These are phyloP conservation scores for Cremastinae sp. DNA, from an alignment of 2,888 invertebrate species.

Conservation along the genomic window DNA sequence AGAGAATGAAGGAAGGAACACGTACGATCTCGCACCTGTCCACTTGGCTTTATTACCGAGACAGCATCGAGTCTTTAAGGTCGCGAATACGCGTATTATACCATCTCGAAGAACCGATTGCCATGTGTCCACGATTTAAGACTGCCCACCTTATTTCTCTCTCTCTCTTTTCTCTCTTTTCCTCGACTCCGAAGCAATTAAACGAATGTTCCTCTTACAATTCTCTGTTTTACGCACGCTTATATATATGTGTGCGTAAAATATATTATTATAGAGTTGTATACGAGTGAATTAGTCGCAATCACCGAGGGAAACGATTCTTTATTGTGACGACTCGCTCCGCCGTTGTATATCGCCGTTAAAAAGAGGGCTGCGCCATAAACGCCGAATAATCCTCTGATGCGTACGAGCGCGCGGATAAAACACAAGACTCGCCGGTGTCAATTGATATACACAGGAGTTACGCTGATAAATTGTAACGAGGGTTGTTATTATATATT, in stretches of 20 bases:
- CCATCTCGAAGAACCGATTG: conserved; percentile 40
- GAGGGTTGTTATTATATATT: too few relatives aligned
- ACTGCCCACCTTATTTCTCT: conserved; percentile 22
- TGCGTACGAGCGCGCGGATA: too few relatives aligned
- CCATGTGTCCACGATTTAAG: conserved; percentile 50
- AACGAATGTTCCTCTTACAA: conserved; percentile 30
- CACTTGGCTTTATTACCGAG: conserved; percentile 56
- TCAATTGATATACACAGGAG: neutral
- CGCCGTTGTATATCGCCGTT: conserved; percentile 35
- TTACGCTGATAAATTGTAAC: neutral
- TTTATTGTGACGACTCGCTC: neutral
- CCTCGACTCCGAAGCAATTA: conserved; percentile 46
- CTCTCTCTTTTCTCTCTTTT: neutral
- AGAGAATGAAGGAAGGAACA: conserved; percentile 49
- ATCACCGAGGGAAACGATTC: conserved; percentile 29
- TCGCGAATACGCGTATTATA: conserved; percentile 47
- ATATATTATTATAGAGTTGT: conserved; percentile 5
- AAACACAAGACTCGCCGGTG: too few relatives aligned
- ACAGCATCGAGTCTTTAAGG: conserved; percentile 54
- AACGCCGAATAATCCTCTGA: conserved; percentile 25
- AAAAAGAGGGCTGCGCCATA: conserved; percentile 27
- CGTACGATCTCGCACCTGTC: conserved; percentile 61
- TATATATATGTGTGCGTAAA: neutral
- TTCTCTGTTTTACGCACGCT: conserved; percentile 24
- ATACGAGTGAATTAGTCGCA: conserved; percentile 31